These are phyloP conservation scores for Alfaro cultratus DNA, from an alignment of 2,797 vertebrate genomes.

Conservation along the genomic window DNA sequence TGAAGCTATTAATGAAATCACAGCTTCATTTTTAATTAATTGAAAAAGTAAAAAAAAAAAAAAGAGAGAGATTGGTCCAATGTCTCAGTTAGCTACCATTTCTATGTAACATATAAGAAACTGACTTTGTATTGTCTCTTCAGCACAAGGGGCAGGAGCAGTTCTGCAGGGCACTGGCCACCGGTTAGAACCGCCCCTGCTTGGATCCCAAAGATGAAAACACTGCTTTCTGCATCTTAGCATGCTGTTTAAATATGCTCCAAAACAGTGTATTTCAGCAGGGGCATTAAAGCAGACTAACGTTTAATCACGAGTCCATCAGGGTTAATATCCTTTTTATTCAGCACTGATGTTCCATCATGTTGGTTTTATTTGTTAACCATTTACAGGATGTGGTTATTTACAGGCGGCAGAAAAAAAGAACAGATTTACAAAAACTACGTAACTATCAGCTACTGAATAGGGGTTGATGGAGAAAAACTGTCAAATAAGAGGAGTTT, in stretches of 20 bases:
- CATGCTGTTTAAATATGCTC: background rate
- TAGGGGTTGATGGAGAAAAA: background rate
- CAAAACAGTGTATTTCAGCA: background rate
- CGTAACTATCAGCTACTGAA: background rate
- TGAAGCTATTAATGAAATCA: too few relatives aligned
- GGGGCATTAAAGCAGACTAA: background rate
- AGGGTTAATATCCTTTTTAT: slow-evolving; percentile 8
- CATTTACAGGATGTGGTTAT: slow-evolving; percentile 46
- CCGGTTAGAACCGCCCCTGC: background rate
- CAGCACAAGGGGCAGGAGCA: background rate
- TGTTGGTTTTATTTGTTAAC: background rate
- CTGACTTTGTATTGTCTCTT: background rate
- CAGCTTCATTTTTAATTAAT: too few relatives aligned
- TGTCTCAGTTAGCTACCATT: too few relatives aligned
- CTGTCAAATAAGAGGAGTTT: background rate
- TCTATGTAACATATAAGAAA: too few relatives aligned
- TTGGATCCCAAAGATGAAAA: background rate
- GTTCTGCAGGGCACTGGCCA: background rate
- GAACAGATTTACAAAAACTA: background rate
- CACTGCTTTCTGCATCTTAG: background rate
- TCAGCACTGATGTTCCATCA: slow-evolving; percentile 7
- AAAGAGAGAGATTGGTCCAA: too few relatives aligned
- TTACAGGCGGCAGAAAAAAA: slow-evolving; percentile 3
- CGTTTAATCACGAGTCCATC: background rate
- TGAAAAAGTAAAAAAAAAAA: too few relatives aligned